Evolutionary conservation across 2,888 invertebrate species (phyloP).

Genomic region (Cephalotes varians): DNA sequence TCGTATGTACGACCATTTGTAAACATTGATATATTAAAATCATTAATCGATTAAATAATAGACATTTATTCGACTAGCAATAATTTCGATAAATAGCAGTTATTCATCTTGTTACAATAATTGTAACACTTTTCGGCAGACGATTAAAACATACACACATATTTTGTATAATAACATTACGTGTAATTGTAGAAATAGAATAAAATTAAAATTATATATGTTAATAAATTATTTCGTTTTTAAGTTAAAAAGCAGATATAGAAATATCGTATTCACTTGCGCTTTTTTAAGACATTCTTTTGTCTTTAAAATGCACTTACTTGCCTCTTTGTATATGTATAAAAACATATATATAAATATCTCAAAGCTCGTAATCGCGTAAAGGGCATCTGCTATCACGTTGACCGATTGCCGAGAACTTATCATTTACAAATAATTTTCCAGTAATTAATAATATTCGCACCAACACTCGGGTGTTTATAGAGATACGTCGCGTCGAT

Average conservation of each 20-base stretch:
- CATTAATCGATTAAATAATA: neutral
- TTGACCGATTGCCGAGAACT: slow-evolving; percentile 21
- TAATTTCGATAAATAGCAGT: neutral
- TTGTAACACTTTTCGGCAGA: neutral
- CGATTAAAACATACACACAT: neutral
- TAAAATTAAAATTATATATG: neutral
- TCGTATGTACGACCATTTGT: neutral
- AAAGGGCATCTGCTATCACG: slow-evolving; percentile 24
- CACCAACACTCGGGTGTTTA: slow-evolving; percentile 14
- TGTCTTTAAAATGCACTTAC: neutral
- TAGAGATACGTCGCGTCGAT: slow-evolving; percentile 28
- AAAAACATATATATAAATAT: neutral
- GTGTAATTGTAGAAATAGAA: neutral
- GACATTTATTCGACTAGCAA: neutral
- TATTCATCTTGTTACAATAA: neutral
- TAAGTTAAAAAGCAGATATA: neutral
- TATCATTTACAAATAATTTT: slow-evolving; percentile 34
- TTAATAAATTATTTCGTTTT: neutral
- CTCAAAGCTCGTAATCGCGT: neutral
- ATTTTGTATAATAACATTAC: neutral
- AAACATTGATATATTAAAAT: neutral
- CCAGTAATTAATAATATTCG: slow-evolving; percentile 49
- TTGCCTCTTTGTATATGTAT: neutral
- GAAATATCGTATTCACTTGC: slow-evolving; percentile 11
- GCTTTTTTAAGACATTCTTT: neutral